phyloP scores from a whole-genome alignment of 2,797 vertebrate genomes.

The Pantherophis vulpinus region DNA sequence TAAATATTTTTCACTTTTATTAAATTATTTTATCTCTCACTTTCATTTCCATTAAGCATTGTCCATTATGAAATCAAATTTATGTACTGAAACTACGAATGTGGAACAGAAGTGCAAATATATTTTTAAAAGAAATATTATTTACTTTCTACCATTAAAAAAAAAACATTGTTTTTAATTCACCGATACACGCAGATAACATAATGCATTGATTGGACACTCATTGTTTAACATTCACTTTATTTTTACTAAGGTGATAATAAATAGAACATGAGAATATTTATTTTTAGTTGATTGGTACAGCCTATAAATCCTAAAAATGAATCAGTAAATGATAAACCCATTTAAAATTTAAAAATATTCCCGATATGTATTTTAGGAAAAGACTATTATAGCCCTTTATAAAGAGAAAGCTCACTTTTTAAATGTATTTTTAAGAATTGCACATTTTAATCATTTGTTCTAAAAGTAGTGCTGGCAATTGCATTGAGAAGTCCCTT shows the following conservation, averaged over 20 bases:
- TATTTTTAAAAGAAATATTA: not conserved
- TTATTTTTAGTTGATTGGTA: not conserved
- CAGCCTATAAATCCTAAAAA: not conserved
- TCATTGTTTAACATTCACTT: not conserved
- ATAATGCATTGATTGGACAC: not conserved
- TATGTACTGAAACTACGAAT: not conserved
- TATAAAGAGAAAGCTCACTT: not conserved
- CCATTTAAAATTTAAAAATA: not conserved
- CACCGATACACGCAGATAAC: not conserved
- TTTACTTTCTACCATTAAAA: constrained; percentile 14
- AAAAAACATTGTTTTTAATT: not conserved
- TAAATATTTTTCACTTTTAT: constrained; percentile 41
- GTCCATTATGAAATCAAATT: constrained; percentile 17
- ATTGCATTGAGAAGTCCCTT: not conserved
- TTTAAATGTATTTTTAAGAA: not conserved
- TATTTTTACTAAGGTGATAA: not conserved
- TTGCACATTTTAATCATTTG: not conserved
- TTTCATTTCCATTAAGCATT: constrained; percentile 45
- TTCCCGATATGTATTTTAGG: not conserved
- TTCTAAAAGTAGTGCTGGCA: not conserved
- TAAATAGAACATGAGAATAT: not conserved
- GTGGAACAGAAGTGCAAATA: constrained; percentile 21
- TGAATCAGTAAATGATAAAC: not conserved
- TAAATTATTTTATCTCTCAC: constrained; percentile 30
- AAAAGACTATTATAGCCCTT: not conserved